These are phyloP conservation scores for Ivindomyrus marchei DNA, from an alignment of 2,113 vertebrate species.

Conservation along the genomic window DNA sequence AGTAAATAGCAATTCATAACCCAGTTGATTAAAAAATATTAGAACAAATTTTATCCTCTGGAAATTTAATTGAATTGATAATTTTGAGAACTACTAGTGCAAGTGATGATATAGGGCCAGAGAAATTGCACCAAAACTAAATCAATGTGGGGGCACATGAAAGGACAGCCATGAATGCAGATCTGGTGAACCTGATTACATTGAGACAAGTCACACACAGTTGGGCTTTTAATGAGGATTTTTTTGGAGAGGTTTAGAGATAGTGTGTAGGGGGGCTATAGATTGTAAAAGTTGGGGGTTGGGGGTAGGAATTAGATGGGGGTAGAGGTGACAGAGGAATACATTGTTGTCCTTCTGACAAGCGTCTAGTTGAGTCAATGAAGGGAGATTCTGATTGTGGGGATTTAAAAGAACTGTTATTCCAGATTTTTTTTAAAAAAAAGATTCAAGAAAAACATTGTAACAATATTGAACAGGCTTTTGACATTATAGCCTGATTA, in stretches of 20 bases:
- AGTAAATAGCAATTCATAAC: not conserved
- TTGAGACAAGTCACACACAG: not conserved
- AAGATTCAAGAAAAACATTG: not conserved
- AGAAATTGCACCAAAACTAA: too few relatives aligned
- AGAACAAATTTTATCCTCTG: too few relatives aligned
- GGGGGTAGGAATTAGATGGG: not conserved
- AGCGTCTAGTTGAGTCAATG: not conserved
- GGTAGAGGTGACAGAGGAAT: not conserved
- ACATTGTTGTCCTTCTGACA: not conserved
- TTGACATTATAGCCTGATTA: not conserved
- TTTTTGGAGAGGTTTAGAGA: not conserved
- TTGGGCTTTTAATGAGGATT: not conserved
- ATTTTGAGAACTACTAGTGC: too few relatives aligned
- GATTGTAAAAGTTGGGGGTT: not conserved
- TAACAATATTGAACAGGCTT: not conserved
- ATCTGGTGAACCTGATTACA: not conserved
- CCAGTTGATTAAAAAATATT: not conserved
- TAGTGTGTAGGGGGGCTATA: not conserved
- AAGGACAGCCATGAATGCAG: not conserved
- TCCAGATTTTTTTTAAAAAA: not conserved
- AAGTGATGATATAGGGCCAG: too few relatives aligned
- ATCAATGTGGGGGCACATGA: not conserved
- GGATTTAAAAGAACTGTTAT: not conserved
- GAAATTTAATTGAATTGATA: too few relatives aligned
- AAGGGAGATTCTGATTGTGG: not conserved